phyloP scores from a whole-genome alignment of 2,113 vertebrate genomes.

The Polyodon spathula region DNA sequence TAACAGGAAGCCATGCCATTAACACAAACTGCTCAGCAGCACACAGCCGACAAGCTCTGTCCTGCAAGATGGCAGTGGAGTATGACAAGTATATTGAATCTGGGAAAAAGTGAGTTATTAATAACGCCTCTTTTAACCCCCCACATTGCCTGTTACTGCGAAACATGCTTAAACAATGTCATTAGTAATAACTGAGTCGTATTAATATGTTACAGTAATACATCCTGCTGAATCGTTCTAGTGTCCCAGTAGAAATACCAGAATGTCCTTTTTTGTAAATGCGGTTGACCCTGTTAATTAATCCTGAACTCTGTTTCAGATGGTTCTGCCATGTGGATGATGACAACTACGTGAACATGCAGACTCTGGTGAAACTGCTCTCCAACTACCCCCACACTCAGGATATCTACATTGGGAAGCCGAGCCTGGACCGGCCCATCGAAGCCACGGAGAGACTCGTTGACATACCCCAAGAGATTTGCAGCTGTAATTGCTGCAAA shows the following conservation, averaged over 20 bases:
- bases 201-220: too few species aligned
- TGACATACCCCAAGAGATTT: too few species aligned
- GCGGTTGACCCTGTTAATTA: neutral
- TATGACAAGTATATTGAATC: constrained; percentile 93
- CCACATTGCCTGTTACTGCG: neutral
- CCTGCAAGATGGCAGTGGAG: constrained; percentile 97
- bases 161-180: too few species aligned
- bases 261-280: neutral
- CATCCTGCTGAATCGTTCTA: too few species aligned
- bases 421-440: constrained; percentile 90
- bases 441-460: constrained; percentile 88
- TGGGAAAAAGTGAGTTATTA: constrained; percentile 74
- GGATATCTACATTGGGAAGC: constrained; percentile 90
- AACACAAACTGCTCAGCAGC: constrained; percentile 96
- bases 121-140: neutral
- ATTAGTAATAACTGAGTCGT: too few species aligned
- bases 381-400: constrained; percentile 81
- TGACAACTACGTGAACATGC: constrained; percentile 88
- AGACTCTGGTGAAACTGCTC: constrained; percentile 71
- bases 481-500: too few species aligned
- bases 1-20: constrained; percentile 70
- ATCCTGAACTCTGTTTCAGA: constrained; percentile 36
- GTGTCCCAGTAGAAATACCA: too few species aligned
- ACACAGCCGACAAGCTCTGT: constrained; percentile 92
- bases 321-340: constrained; percentile 98